phyloP scores from a whole-genome alignment of 2,888 invertebrate species.

The Pteria penguin region DNA sequence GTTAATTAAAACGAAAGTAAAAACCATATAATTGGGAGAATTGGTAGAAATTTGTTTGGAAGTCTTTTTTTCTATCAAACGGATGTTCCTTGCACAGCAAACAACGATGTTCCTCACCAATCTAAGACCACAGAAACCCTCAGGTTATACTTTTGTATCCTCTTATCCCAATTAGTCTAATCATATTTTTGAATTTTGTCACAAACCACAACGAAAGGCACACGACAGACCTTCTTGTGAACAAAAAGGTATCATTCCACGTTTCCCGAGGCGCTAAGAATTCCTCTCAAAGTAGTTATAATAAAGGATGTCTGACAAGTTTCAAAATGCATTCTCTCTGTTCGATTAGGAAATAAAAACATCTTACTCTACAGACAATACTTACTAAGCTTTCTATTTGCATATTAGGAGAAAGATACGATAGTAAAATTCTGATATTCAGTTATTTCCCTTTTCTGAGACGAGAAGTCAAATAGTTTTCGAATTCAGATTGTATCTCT shows the following conservation, averaged over 20 bases:
- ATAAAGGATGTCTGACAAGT: too few species aligned
- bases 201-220: not conserved
- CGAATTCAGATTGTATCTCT: not conserved
- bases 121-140: slow-evolving; percentile 1
- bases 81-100: slow-evolving; percentile 29
- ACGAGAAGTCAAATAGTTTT: not conserved
- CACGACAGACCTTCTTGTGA: too few species aligned
- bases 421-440: too few species aligned
- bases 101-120: slow-evolving; percentile 3
- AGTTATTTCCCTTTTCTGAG: not conserved
- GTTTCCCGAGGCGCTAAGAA: too few species aligned
- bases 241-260: too few species aligned
- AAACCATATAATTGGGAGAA: slow-evolving; percentile 40
- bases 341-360: too few species aligned
- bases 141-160: not conserved
- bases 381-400: too few species aligned
- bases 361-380: too few species aligned
- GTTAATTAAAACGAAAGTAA: slow-evolving; percentile 35
- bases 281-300: too few species aligned
- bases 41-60: slow-evolving; percentile 39
- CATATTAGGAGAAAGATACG: too few species aligned
- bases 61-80: slow-evolving; percentile 8
- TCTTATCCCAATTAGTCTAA: slow-evolving; percentile 5
- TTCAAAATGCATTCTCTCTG: too few species aligned
- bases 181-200: not conserved